phyloP scores from a whole-genome alignment of 2,113 vertebrate genomes.

The Scartelaos histophorus region DNA sequence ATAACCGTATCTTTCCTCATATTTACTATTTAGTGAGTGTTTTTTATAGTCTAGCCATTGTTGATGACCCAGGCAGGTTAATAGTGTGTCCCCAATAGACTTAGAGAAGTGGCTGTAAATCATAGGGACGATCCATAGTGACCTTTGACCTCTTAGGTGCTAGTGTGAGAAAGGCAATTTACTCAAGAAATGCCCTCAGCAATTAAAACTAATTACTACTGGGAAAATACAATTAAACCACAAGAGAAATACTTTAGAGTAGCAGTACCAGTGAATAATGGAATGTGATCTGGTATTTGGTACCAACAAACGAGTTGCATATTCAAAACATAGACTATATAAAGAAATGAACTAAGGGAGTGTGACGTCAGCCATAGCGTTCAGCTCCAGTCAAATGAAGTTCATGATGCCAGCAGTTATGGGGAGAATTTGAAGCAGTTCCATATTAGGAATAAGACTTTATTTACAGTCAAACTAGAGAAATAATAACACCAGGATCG shows the following conservation, averaged over 20 bases:
- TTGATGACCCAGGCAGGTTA: neutral
- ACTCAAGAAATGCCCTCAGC: neutral
- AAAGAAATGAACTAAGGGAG: too few species aligned
- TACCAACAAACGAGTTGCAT: neutral
- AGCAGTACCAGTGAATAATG: neutral
- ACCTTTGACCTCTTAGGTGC: neutral
- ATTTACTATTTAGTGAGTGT: slow-evolving; percentile 2
- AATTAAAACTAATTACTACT: neutral
- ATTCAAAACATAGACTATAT: neutral
- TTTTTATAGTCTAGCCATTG: slow-evolving; percentile 4
- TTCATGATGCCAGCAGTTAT: too few species aligned
- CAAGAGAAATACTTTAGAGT: too few species aligned
- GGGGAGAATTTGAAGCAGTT: too few species aligned
- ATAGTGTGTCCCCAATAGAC: neutral
- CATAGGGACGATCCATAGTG: neutral
- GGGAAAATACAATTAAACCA: too few species aligned
- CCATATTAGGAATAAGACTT: too few species aligned
- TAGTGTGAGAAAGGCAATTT: neutral
- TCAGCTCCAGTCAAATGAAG: too few species aligned
- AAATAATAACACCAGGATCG: too few species aligned
- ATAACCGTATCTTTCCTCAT: neutral
- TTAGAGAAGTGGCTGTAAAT: neutral
- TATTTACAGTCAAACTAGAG: too few species aligned
- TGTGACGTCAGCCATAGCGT: too few species aligned
- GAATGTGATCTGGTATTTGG: neutral